A percentile compares a stretch with the other conserved stretches of the same genome.
Conservation (phyloP, 2,797 vertebrate genomes). For the Chelonia mydas region DNA sequence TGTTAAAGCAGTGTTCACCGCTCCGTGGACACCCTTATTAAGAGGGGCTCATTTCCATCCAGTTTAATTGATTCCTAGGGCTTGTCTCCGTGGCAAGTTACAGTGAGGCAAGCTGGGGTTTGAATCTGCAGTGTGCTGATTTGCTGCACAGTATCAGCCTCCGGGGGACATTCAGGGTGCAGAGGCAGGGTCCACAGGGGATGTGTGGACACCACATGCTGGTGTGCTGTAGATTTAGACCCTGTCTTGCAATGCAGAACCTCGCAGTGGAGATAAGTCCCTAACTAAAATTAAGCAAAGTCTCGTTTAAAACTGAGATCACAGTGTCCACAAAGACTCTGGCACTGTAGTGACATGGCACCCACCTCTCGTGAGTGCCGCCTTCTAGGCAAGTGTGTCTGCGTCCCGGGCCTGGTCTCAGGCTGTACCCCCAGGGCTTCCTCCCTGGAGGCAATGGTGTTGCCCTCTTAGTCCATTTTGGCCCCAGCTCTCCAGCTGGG, state of each 20-base stretch:
- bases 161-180: background rate
- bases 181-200: too few relatives aligned
- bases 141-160: background rate
- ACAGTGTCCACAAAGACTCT: too few relatives aligned
- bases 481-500: background rate
- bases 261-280: too few relatives aligned
- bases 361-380: too few relatives aligned
- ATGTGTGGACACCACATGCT: background rate
- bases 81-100: background rate
- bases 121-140: background rate
- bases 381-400: too few relatives aligned
- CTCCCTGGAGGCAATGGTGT: background rate
- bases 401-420: too few relatives aligned
- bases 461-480: background rate
- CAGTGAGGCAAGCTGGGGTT: background rate
- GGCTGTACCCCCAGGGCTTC: too few relatives aligned
- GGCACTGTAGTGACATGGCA: too few relatives aligned
- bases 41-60: background rate
- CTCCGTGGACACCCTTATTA: background rate
- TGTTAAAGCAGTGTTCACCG: background rate
- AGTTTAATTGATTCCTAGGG: background rate
- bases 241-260: background rate
- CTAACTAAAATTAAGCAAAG: too few relatives aligned
- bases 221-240: background rate
- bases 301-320: too few relatives aligned